These are phyloP conservation scores for Idaea dimidiata DNA, from an alignment of 2,888 invertebrate species.

Conservation along the genomic window DNA sequence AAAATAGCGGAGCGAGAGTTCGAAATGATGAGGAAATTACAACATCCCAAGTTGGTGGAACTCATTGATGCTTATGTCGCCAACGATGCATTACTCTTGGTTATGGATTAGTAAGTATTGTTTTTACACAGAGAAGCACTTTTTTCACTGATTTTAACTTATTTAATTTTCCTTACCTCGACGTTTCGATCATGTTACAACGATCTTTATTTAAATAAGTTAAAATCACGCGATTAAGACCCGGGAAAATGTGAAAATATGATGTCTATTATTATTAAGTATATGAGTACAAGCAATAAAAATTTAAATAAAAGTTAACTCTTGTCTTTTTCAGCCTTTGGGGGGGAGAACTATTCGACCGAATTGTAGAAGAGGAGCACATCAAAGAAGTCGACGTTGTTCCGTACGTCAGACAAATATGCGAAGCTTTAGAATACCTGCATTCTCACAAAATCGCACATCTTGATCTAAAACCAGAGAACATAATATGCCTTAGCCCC, in stretches of 20 bases:
- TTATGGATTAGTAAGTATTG: conserved; percentile 93
- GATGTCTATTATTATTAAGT: too few species aligned
- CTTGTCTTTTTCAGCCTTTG: conserved; percentile 84
- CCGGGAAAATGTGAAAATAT: too few species aligned
- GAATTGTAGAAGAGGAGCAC: conserved; percentile 87
- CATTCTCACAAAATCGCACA: conserved; percentile 92
- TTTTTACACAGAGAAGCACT: too few species aligned
- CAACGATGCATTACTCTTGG: conserved; percentile 85
- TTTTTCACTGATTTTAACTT: too few species aligned
- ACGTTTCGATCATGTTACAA: too few species aligned
- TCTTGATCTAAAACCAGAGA: conserved; percentile 96
- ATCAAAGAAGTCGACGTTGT: conserved; percentile 79
- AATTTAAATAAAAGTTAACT: neutral
- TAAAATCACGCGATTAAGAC: too few species aligned
- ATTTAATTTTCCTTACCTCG: too few species aligned
- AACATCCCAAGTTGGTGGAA: conserved; percentile 92
- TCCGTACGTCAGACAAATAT: conserved; percentile 93
- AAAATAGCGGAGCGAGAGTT: conserved; percentile 91
- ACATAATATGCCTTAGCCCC: conserved; percentile 93
- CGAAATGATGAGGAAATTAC: conserved; percentile 90
- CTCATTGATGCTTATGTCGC: conserved; percentile 36
- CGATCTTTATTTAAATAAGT: too few species aligned
- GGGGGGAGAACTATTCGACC: conserved; percentile 96
- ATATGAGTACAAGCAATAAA: too few species aligned
- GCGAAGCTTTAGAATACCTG: conserved; percentile 94